A percentile compares a stretch with the other conserved stretches of the same genome.
Conservation (phyloP, 2,888 invertebrate genomes). For the Nowickia ferox region DNA sequence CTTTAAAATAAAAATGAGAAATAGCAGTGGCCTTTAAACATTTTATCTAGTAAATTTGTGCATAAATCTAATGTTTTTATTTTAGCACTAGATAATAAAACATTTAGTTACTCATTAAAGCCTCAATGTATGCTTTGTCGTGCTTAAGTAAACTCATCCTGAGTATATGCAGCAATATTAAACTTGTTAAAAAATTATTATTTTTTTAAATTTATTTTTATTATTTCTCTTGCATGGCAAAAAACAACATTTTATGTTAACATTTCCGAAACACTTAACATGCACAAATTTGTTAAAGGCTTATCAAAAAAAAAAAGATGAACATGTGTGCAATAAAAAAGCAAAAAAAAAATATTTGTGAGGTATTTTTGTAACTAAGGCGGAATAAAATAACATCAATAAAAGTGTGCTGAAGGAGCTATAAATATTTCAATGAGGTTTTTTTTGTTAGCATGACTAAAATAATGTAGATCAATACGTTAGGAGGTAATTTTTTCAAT, state of each 20-base stretch:
- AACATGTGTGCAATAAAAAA: background rate
- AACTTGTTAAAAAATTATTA: background rate
- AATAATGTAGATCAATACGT: too few species aligned
- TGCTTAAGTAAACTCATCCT: conserved; percentile 22
- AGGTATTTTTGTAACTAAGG: conserved; percentile 2
- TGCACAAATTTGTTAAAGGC: conserved; percentile 61
- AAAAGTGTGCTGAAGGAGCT: background rate
- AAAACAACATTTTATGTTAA: conserved; percentile 56
- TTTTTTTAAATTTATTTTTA: background rate
- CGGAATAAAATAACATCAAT: conserved; percentile 17
- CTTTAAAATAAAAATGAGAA: background rate
- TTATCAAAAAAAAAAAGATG: conserved; percentile 9
- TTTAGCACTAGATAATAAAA: conserved; percentile 30
- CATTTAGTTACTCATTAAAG: conserved; percentile 56
- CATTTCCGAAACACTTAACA: conserved; percentile 61
- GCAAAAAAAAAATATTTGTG: conserved; percentile 8
- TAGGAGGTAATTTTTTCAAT: too few species aligned
- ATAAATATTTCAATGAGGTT: too few species aligned
- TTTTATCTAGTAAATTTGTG: conserved; percentile 38
- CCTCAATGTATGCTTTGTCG: conserved; percentile 48
- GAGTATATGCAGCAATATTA: conserved; percentile 2
- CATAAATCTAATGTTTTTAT: conserved; percentile 33
- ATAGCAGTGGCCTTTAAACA: conserved; percentile 18
- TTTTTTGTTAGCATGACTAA: too few species aligned
- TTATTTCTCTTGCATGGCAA: conserved; percentile 18